Conservation (phyloP, 1,140 invertebrate genomes). For the Drosophila simulans region DNA sequence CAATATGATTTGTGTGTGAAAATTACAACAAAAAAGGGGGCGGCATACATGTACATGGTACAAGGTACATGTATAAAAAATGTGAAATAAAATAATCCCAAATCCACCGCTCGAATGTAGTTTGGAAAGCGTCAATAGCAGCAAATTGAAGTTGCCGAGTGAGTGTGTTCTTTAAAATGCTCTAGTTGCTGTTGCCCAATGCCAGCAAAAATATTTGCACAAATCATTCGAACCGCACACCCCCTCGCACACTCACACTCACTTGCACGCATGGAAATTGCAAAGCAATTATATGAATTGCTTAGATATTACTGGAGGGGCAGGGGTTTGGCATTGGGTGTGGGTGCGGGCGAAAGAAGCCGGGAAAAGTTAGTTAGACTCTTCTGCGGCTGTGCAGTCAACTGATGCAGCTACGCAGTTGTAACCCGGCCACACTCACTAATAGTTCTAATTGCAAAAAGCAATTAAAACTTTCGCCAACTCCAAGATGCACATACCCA, state of each 20-base stretch:
- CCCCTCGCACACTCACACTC: constrained; percentile 1
- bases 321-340: not conserved
- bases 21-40: constrained; percentile 21
- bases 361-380: constrained; percentile 16
- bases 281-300: constrained; percentile 81
- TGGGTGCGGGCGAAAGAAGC: not conserved
- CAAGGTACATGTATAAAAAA: constrained; percentile 7
- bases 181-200: constrained; percentile 11
- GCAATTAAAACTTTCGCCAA: constrained; percentile 80
- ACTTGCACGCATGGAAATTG: constrained; percentile 68
- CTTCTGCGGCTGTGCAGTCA: constrained; percentile 72
- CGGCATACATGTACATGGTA: not conserved
- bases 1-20: constrained; percentile 50
- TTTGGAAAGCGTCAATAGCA: constrained; percentile 40
- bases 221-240: constrained; percentile 57
- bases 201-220: constrained; percentile 58
- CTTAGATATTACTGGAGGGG: constrained; percentile 55
- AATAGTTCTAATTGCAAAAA: constrained; percentile 84
- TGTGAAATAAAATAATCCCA: constrained; percentile 35
- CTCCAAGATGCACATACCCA: constrained; percentile 69
- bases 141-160: constrained; percentile 24
- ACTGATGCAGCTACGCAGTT: constrained; percentile 72
- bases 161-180: constrained; percentile 13
- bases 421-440: constrained; percentile 75
- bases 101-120: constrained; percentile 3